Evolutionary conservation across 2,797 vertebrate species (phyloP).

Genomic region (Oreortyx pictus): DNA sequence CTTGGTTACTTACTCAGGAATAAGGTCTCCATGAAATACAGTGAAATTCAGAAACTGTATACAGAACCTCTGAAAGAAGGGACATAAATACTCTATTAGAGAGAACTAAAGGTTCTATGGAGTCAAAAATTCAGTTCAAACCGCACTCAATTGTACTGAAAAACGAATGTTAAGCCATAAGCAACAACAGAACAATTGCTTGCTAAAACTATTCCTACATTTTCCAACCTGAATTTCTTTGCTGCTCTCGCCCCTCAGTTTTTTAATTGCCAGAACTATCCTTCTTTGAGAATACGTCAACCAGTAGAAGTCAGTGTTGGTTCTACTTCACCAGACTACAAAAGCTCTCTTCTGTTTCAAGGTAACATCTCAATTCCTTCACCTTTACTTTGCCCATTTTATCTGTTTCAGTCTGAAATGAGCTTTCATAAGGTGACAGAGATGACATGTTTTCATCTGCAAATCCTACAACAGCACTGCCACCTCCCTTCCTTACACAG

Average conservation of each 20-base stretch:
- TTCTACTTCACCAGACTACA: background rate
- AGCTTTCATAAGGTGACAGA: background rate
- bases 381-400: background rate
- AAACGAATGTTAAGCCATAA: background rate
- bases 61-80: background rate
- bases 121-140: background rate
- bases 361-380: rapidly evolving
- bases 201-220: background rate
- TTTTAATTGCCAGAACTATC: background rate
- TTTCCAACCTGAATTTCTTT: background rate
- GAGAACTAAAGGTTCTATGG: background rate
- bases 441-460: rapidly evolving
- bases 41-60: background rate
- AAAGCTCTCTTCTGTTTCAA: background rate
- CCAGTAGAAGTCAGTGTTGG: background rate
- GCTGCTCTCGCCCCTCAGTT: background rate
- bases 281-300: background rate
- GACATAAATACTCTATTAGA: background rate
- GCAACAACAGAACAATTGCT: background rate
- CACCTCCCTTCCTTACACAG: background rate
- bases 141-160: background rate
- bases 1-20: slow-evolving; percentile 21
- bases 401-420: background rate
- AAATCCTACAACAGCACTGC: background rate
- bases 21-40: background rate